A percentile compares a stretch with the other conserved stretches of the same genome.
These are phyloP conservation scores for Drosophila setifemur DNA, from an alignment of 1,140 invertebrate genomes.

Conservation along the genomic window DNA sequence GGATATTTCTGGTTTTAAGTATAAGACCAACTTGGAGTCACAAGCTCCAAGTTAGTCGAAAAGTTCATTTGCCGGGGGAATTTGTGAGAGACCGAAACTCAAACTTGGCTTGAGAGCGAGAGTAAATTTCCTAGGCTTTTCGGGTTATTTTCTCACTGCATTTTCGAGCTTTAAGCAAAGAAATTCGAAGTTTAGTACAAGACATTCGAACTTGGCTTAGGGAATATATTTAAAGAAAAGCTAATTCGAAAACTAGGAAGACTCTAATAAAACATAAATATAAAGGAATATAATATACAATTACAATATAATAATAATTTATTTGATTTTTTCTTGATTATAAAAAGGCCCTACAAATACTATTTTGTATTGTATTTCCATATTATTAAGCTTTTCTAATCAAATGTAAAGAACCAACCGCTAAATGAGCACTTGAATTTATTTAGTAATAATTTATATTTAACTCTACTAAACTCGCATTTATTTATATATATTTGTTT, in stretches of 20 bases:
- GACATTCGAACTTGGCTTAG: background rate
- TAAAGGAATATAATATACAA: no score
- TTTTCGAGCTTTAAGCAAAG: background rate
- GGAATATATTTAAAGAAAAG: background rate
- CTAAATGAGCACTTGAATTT: no score
- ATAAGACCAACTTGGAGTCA: background rate
- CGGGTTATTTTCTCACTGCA: conserved; percentile 1
- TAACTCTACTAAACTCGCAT: no score
- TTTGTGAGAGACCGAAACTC: background rate
- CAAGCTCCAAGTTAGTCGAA: conserved; percentile 34
- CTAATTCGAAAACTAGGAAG: background rate
- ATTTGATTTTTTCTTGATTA: no score
- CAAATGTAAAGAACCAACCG: no score
- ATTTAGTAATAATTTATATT: no score
- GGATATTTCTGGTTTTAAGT: conserved; percentile 58
- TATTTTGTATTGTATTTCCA: no score
- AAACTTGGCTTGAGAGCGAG: background rate
- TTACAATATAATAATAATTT: no score
- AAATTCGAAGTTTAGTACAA: conserved; percentile 10
- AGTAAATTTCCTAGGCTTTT: conserved; percentile 16
- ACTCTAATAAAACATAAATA: no score
- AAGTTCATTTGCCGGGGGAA: conserved; percentile 48
- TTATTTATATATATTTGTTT: no score
- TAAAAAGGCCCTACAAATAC: no score
- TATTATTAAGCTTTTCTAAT: no score